Evolutionary conservation across 2,113 vertebrate species (phyloP), one percentile per base, ranked within the genome.

Genomic region (Epinephelus lanceolatus): DNA sequence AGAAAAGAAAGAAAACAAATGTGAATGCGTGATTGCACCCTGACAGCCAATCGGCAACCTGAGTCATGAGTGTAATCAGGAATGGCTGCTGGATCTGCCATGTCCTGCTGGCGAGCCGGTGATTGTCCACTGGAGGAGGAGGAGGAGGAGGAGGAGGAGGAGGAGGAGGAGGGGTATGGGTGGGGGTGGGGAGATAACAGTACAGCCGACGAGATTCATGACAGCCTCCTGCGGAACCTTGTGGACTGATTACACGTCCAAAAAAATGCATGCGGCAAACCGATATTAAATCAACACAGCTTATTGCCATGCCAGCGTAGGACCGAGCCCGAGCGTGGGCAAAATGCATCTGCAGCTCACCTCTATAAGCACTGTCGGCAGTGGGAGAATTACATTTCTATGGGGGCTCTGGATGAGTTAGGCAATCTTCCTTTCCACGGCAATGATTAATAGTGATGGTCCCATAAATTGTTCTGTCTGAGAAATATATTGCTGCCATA

Each of bases 201-300:
- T 66, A 63, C 57, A 51, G 71, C 77, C 49, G 5, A 37, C 6
- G 57, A 78, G 84, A 93, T 94, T 94, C 92, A 92, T 89, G 89
- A 86, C 80, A 69, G 88, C 86, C 80, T 83, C 80, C 63, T 11
- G 25, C 81, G 73, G 84, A 84, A 86, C 87, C 88, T 88, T 88
- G 87, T 72, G 85, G 87, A 92, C 92, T 94, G 93, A 95, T 94
- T 95, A 90, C 88, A 90, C 6, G 47, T 90, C 90, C 71, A 62
- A 66, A 78, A 77, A 92, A 94, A 92, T 91, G 88, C 92, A 92
- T 85, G 91, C 61, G 33, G 89, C 90, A 89, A 90, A 93, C 81
- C 51, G 81, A 93, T 88, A 93, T 95, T 94, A 93, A 94, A 95
- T 94, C 93, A 94, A 82, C 73, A 59, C 73, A 76, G 88, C 86